A percentile compares a stretch with the other conserved stretches of the same genome.
Conservation (phyloP, 1,140 invertebrate species). For the Diabrotica undecimpunctata region DNA sequence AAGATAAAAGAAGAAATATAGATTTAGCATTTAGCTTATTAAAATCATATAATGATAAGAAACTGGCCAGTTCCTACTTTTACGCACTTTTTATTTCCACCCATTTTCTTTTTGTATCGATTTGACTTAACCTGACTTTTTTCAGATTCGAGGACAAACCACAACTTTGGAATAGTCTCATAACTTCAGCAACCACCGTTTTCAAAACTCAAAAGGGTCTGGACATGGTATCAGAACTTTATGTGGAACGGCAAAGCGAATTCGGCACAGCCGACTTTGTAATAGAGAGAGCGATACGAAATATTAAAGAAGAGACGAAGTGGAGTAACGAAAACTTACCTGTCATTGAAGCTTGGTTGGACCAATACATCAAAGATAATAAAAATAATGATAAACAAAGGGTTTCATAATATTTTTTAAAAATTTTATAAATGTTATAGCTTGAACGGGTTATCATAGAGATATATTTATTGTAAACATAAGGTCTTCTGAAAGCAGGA, state of each 20-base stretch:
- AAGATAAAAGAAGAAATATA: too few relatives aligned
- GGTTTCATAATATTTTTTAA: too few relatives aligned
- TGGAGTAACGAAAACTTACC: constrained; percentile 69
- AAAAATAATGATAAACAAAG: constrained; percentile 17
- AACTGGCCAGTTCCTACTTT: too few relatives aligned
- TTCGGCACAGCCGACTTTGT: constrained; percentile 65
- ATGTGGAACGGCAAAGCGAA: constrained; percentile 55
- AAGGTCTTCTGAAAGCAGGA: too few relatives aligned
- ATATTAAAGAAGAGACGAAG: constrained; percentile 63
- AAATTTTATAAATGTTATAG: too few relatives aligned
- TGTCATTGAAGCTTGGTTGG: constrained; percentile 65
- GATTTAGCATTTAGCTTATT: too few relatives aligned
- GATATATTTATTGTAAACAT: too few relatives aligned
- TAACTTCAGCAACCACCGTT: constrained; percentile 64
- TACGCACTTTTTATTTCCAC: too few relatives aligned
- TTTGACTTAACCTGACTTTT: background rate
- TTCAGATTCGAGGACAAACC: constrained; percentile 61
- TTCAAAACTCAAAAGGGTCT: constrained; percentile 69
- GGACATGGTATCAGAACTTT: constrained; percentile 61
- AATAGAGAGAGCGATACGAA: constrained; percentile 62
- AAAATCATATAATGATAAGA: too few relatives aligned
- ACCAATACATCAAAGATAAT: constrained; percentile 50
- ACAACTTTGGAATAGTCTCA: constrained; percentile 67
- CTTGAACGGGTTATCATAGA: too few relatives aligned
- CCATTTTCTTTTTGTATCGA: too few relatives aligned